Percentiles rank a stretch among this genome's conserved stretches.
phyloP scores from a whole-genome alignment of 2,113 vertebrate genomes.

The Solea senegalensis region DNA sequence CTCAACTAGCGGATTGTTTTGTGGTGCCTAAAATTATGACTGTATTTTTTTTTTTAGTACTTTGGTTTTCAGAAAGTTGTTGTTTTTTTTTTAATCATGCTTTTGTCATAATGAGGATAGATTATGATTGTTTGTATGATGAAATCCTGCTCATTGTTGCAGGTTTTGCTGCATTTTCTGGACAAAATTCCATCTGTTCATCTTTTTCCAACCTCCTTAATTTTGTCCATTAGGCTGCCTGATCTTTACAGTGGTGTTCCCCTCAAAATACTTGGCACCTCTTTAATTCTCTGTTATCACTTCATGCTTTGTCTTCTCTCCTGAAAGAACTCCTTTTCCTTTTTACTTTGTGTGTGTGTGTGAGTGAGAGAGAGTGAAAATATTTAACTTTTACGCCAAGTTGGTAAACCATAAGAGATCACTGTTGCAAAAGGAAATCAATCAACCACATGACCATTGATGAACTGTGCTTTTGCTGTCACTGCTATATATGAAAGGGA shows the following conservation, averaged over 20 bases:
- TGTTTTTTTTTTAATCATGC: conserved; percentile 38
- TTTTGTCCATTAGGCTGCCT: conserved; percentile 32
- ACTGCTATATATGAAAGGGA: conserved; percentile 18
- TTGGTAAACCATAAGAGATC: conserved; percentile 11
- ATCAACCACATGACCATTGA: conserved; percentile 8
- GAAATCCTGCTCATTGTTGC: conserved; percentile 34
- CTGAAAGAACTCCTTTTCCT: conserved; percentile 36
- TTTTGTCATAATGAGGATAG: conserved; percentile 54
- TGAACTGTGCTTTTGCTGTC: conserved; percentile 10
- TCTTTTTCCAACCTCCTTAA: conserved; percentile 28
- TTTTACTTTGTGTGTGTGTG: conserved; percentile 16
- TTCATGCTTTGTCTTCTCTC: conserved; percentile 29
- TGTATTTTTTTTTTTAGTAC: conserved; percentile 40
- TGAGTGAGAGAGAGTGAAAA: not conserved
- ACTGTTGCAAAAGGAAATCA: conserved; percentile 17
- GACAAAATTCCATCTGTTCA: conserved; percentile 40
- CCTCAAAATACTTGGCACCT: conserved; percentile 23
- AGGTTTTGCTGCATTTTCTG: conserved; percentile 36
- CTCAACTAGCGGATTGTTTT: conserved; percentile 70
- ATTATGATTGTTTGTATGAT: conserved; percentile 63
- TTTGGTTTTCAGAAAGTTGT: conserved; percentile 41
- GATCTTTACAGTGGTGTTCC: conserved; percentile 25
- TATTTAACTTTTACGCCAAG: not conserved
- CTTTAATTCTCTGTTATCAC: conserved; percentile 14
- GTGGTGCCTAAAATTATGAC: conserved; percentile 70